Conservation (phyloP, 2,113 vertebrate species). For the Chaetodon trifascialis region DNA sequence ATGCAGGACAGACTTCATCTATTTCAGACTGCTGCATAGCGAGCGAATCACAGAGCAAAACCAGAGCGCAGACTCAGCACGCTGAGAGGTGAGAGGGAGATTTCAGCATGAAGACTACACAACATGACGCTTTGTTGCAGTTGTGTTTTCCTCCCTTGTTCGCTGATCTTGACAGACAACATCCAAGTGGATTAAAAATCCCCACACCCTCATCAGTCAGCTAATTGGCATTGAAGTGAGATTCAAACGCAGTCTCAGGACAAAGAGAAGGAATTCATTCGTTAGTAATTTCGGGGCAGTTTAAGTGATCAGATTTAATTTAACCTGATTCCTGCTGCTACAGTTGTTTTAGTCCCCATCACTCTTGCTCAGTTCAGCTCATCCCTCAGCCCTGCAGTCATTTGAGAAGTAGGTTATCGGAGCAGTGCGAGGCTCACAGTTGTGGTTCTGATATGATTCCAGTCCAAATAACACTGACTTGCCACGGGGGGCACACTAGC, state of each 20-base stretch:
- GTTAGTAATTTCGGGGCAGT: not conserved
- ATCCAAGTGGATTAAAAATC: not conserved
- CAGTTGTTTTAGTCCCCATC: conserved; percentile 5
- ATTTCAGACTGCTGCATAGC: conserved; percentile 6
- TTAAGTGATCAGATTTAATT: not conserved
- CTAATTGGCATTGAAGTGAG: not conserved
- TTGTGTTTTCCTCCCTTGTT: not conserved
- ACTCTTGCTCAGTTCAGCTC: conserved; percentile 13
- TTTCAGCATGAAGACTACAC: conserved; percentile 1
- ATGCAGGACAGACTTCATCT: conserved; percentile 22
- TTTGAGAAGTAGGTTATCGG: conserved; percentile 69
- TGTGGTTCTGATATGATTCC: conserved; percentile 63
- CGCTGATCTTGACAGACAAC: not conserved
- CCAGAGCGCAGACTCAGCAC: conserved; percentile 15
- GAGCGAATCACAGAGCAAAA: conserved; percentile 36
- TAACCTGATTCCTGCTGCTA: conserved; percentile 15
- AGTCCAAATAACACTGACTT: conserved; percentile 64
- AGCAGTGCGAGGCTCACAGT: conserved; percentile 62
- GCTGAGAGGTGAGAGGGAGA: conserved; percentile 64
- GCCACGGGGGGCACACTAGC: conserved; percentile 52
- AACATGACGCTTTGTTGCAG: not conserved
- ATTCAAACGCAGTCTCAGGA: not conserved
- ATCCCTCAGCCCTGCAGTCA: conserved; percentile 40
- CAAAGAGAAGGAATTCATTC: not conserved
- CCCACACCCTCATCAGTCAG: not conserved